phyloP scores from a whole-genome alignment of 2,888 invertebrate genomes.

The Drosophila recens region DNA sequence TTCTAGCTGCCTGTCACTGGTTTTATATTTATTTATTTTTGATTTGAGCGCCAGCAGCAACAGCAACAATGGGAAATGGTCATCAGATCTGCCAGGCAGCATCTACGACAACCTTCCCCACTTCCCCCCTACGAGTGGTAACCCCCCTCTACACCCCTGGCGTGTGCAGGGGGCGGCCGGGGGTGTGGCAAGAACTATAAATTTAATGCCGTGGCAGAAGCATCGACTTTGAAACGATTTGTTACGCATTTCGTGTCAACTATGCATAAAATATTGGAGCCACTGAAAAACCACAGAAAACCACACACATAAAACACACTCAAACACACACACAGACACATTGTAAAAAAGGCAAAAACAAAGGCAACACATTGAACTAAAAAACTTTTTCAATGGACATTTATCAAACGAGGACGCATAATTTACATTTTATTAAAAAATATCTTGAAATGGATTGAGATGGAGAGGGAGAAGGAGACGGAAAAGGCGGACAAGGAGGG shows the following conservation, averaged over 20 bases:
- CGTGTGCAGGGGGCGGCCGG: constrained; percentile 36
- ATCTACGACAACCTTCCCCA: constrained; percentile 1
- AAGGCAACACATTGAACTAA: constrained; percentile 61
- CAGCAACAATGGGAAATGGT: constrained; percentile 26
- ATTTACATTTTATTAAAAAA: constrained; percentile 80
- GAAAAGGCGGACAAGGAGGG: background rate
- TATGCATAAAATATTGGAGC: constrained; percentile 79
- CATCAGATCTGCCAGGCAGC: constrained; percentile 41
- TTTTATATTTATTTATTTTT: constrained; percentile 76
- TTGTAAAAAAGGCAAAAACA: constrained; percentile 31
- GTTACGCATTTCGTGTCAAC: constrained; percentile 81
- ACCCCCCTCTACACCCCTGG: background rate
- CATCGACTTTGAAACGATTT: constrained; percentile 74
- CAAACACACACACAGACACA: constrained; percentile 15
- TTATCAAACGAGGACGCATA: constrained; percentile 74
- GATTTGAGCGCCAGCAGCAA: constrained; percentile 60
- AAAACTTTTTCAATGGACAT: constrained; percentile 75
- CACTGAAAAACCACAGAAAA: constrained; percentile 64
- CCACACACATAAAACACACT: constrained; percentile 22
- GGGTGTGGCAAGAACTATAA: constrained; percentile 65
- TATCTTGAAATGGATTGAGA: constrained; percentile 33
- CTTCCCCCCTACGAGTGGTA: background rate
- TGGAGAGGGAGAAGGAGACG: background rate
- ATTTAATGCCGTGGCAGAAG: constrained; percentile 63
- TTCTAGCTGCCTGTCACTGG: constrained; percentile 53